Evolutionary conservation across 2,888 invertebrate genomes (phyloP).

Genomic region (Tenthredo amoena): DNA sequence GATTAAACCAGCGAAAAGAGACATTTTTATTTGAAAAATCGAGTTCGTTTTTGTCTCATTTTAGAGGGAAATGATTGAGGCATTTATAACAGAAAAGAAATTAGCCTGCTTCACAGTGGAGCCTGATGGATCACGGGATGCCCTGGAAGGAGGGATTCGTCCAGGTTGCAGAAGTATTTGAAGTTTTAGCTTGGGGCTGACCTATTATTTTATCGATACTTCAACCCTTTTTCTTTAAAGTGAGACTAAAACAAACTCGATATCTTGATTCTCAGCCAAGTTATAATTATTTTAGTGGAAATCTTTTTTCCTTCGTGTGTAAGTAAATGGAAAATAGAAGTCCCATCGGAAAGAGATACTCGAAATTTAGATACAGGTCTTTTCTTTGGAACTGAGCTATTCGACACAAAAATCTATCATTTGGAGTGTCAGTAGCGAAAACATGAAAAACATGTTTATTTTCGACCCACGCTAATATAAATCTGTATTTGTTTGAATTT

Average conservation of each 20-base stretch:
- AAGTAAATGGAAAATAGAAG: too few relatives aligned
- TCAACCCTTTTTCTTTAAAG: not conserved
- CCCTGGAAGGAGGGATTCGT: not conserved
- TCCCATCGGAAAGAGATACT: too few relatives aligned
- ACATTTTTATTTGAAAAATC: not conserved
- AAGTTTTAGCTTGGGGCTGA: not conserved
- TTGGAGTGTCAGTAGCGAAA: too few relatives aligned
- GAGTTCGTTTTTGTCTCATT: not conserved
- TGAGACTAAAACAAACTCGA: too few relatives aligned
- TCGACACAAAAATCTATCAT: too few relatives aligned
- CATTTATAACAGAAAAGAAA: not conserved
- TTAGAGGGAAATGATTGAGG: not conserved
- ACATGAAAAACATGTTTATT: too few relatives aligned
- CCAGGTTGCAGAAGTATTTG: not conserved
- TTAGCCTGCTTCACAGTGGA: not conserved
- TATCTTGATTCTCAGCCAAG: too few relatives aligned
- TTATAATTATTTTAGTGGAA: too few relatives aligned
- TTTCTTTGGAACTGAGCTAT: too few relatives aligned
- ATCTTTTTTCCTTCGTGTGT: too few relatives aligned
- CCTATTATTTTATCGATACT: too few relatives aligned
- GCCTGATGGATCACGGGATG: not conserved
- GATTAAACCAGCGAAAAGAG: not conserved
- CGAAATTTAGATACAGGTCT: too few relatives aligned
- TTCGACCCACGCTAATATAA: not conserved
- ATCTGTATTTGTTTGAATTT: not conserved